Evolutionary conservation across 1,140 invertebrate genomes (phyloP).

Genomic region (Zaprionus nigranus): DNA sequence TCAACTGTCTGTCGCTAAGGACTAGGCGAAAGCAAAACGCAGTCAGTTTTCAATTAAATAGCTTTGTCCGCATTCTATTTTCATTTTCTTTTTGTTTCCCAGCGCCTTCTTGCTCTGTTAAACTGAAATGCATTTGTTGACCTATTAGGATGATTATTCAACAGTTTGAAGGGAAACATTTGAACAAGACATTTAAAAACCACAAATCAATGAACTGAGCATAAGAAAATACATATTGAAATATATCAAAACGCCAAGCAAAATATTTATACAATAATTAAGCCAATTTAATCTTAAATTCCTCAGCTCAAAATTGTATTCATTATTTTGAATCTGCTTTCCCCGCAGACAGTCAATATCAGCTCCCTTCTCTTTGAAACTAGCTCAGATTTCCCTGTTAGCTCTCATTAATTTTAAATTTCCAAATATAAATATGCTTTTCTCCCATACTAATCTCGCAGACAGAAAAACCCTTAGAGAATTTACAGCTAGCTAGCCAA

Average conservation of each 20-base stretch:
- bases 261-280: background rate
- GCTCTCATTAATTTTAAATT: conserved; percentile 15
- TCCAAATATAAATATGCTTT: conserved; percentile 9
- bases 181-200: background rate
- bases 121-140: background rate
- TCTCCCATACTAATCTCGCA: background rate
- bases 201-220: background rate
- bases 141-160: background rate
- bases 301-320: background rate
- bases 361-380: background rate
- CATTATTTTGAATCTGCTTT: background rate
- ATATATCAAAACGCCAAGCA: background rate
- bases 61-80: conserved; percentile 45
- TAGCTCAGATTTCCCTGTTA: background rate
- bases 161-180: background rate
- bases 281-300: background rate
- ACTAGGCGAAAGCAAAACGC: conserved; percentile 22
- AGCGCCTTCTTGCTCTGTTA: background rate
- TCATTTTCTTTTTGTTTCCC: background rate
- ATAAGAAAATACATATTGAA: background rate
- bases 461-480: conserved; percentile 36
- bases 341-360: background rate
- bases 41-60: conserved; percentile 71
- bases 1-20: conserved; percentile 29
- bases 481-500: conserved; percentile 23